Conservation (phyloP, 2,113 vertebrate genomes). For the Pontoporia blainvillei region DNA sequence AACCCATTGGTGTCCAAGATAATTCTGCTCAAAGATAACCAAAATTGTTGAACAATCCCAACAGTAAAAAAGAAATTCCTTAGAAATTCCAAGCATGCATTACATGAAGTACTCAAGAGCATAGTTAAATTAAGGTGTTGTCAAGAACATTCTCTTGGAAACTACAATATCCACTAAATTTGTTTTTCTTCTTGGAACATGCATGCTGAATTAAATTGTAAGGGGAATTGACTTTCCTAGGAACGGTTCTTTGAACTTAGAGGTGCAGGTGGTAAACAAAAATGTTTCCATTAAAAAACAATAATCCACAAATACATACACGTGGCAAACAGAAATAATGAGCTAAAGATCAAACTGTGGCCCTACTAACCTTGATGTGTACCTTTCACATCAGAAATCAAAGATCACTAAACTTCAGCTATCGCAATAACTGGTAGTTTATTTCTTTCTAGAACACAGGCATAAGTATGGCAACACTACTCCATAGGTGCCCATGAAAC, state of each 20-base stretch:
- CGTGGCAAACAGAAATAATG: not conserved
- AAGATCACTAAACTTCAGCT: conserved; percentile 38
- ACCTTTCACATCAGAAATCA: conserved; percentile 34
- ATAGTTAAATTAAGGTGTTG: not conserved
- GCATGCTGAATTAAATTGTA: not conserved
- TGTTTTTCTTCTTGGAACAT: not conserved
- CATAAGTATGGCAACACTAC: not conserved
- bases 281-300: conserved; percentile 16
- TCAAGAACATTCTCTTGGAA: not conserved
- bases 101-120: not conserved
- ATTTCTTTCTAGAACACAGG: not conserved
- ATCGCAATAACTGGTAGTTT: not conserved
- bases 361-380: conserved; percentile 6
- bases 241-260: not conserved
- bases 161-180: not conserved
- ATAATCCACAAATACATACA: not conserved
- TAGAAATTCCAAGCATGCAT: conserved; percentile 25
- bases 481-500: not conserved
- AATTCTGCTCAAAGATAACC: conserved; percentile 55
- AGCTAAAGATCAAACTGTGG: not conserved
- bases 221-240: not conserved
- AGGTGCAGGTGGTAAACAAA: not conserved
- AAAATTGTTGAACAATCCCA: conserved; percentile 42
- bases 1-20: conserved; percentile 72
- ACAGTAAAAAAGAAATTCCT: not conserved